Evolutionary conservation across 92 coral and sea anemone genomes (phyloP), one percentile per base, ranked within the genome.

Genomic region (Porites rus): DNA sequence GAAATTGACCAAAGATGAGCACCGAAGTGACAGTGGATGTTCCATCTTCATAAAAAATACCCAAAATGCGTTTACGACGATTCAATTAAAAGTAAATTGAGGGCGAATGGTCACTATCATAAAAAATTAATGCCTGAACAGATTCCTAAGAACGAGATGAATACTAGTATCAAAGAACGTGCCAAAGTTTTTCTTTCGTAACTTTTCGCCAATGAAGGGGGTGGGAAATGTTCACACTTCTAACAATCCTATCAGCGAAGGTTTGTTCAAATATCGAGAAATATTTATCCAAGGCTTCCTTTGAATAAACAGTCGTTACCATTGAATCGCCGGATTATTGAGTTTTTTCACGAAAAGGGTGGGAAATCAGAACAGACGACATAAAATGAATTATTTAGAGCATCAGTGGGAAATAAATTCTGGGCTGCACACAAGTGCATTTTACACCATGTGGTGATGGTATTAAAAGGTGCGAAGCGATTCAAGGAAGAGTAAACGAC

Each of bases 361-460:
- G 87, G 87, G 80, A 83, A 83, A 84, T 89, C 88, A 51, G 88
- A 89, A 86, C 85, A 95, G 95, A 90, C 94, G 90, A 93, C 85
- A 90, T 87, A 82, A 76, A 76, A 95, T 95, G 88, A 95, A 95
- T 95, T 88, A 95, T 95, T 95, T 85, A 95, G 90, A 77, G 92
- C 88, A 81, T 90, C 85, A 70, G 91, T 90, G 77, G 91, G 96
- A 83, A 90, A 93, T 95, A 87, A 89, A 92, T 90, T 90, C 92
- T 90, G 91, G 95, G 98, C 95, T 92, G 77, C 95, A 94, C 92
- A 94, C 95, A 94, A 94, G 83, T 78, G 86, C 95, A 90, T 62
- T 62, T 82, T 89, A 82, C 86, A 79, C 80, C 81, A 87, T 94
- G 88, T 75, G 94, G 81, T 85, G 90, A 21, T 82, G 70, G 78